phyloP scores from a whole-genome alignment of 2,113 vertebrate species.

The Rutilus rutilus region DNA sequence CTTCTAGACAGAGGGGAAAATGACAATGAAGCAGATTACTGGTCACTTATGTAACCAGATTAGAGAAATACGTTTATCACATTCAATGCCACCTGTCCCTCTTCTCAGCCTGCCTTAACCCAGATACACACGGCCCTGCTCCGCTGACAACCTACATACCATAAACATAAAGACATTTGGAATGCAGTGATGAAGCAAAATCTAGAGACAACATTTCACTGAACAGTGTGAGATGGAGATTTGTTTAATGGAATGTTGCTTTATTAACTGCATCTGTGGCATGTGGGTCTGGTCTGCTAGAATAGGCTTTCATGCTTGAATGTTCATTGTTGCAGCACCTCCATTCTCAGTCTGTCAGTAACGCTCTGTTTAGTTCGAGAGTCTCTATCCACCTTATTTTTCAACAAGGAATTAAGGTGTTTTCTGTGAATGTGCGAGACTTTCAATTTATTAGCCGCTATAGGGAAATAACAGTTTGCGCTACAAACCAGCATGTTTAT shows the following conservation, averaged over 20 bases:
- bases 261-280: neutral
- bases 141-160: constrained; percentile 59
- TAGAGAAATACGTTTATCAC: constrained; percentile 48
- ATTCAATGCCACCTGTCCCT: neutral
- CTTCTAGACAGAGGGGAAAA: neutral
- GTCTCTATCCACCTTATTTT: too few relatives aligned
- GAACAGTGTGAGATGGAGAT: neutral
- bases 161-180: constrained; percentile 52
- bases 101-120: constrained; percentile 63
- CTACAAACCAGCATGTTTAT: too few relatives aligned
- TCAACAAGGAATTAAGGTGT: too few relatives aligned
- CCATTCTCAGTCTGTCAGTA: too few relatives aligned
- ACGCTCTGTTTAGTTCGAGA: too few relatives aligned
- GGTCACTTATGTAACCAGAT: constrained; percentile 34
- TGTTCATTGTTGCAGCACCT: too few relatives aligned
- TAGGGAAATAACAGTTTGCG: too few relatives aligned
- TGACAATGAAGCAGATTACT: constrained; percentile 30
- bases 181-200: constrained; percentile 27
- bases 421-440: too few relatives aligned
- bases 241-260: neutral
- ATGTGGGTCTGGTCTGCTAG: too few relatives aligned
- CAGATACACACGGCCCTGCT: constrained; percentile 58
- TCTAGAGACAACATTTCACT: neutral
- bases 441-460: too few relatives aligned
- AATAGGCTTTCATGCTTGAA: too few relatives aligned